Conservation (phyloP, 2,113 vertebrate genomes). For the Sterrhoptilus dennistouni region DNA sequence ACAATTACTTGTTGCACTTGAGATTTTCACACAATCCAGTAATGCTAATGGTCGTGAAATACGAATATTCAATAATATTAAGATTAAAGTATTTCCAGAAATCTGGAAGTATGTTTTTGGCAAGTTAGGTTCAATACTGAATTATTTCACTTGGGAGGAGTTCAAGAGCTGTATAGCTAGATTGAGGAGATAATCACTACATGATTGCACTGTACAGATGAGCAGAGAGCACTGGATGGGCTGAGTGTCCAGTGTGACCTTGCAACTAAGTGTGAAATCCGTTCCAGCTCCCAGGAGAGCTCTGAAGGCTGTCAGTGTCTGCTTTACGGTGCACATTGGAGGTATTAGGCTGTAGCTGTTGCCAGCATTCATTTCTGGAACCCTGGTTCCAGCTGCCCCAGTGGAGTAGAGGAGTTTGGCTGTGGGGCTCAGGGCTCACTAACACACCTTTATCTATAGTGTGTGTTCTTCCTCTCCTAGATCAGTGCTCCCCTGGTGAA, state of each 20-base stretch:
- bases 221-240: not conserved
- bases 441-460: fast-evolving
- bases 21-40: not conserved
- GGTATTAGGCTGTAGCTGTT: not conserved
- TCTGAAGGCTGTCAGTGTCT: too few relatives aligned
- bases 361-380: not conserved
- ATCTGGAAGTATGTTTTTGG: not conserved
- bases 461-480: slow-evolving; percentile 59
- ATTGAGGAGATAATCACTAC: not conserved
- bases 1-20: not conserved
- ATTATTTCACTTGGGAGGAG: not conserved
- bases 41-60: not conserved
- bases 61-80: not conserved
- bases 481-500: slow-evolving; percentile 88
- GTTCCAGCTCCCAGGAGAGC: not conserved
- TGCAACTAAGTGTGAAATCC: not conserved
- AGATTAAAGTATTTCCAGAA: not conserved
- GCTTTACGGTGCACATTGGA: not conserved
- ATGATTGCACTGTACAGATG: not conserved
- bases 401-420: not conserved
- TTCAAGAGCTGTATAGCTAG: not conserved
- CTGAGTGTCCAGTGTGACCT: not conserved
- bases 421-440: not conserved
- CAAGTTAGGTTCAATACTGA: not conserved
- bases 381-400: not conserved